These are phyloP conservation scores for Mesoclemmys tuberculata DNA, from an alignment of 2,113 vertebrate species.

Conservation along the genomic window DNA sequence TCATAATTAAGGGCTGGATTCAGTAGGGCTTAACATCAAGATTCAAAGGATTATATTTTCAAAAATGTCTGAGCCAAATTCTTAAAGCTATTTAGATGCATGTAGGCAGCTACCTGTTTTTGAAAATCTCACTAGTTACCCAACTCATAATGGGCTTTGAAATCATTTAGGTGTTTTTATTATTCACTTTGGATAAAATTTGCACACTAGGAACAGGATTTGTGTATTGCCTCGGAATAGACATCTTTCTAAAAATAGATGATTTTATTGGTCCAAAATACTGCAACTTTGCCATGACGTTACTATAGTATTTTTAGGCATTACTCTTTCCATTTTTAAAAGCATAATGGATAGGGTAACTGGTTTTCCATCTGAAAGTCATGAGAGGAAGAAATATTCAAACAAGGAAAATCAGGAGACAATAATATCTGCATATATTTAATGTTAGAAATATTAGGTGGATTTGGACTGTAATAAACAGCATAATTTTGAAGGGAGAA, in stretches of 20 bases:
- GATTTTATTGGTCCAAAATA: neutral
- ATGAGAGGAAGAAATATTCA: neutral
- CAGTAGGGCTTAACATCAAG: neutral
- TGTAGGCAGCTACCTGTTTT: neutral
- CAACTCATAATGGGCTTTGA: neutral
- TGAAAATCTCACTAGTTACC: too few species aligned
- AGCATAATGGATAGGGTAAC: neutral
- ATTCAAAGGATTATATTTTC: neutral
- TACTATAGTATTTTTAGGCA: neutral
- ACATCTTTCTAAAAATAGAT: neutral
- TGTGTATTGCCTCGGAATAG: neutral
- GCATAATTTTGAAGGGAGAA: neutral
- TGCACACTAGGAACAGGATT: neutral
- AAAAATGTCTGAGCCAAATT: accelerated
- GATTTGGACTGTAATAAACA: neutral
- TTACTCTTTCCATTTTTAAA: neutral
- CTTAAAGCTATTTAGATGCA: neutral
- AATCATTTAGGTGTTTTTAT: too few species aligned
- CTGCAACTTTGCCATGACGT: neutral
- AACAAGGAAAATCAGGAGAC: neutral
- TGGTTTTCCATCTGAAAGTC: neutral
- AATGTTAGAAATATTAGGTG: neutral
- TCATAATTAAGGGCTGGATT: neutral
- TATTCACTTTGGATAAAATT: too few species aligned
- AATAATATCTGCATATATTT: neutral